Percentiles rank a stretch among this genome's conserved stretches.
Conservation (phyloP, 1,140 invertebrate genomes). For the Pogonognathellus flavescens region DNA sequence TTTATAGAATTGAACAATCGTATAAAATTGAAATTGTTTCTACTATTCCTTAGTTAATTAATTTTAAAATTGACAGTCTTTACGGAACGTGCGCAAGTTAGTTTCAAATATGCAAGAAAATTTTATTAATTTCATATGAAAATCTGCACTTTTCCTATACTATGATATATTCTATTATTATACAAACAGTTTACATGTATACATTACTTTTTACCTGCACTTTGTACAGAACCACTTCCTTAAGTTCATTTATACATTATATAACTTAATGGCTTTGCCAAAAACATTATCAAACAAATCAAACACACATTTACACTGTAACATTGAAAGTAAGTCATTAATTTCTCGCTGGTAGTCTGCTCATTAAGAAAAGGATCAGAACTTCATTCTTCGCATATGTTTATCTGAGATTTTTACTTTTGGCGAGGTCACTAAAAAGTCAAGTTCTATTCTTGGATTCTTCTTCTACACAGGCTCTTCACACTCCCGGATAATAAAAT, state of each 20-base stretch:
- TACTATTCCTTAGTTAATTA: no score
- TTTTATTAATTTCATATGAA: not conserved
- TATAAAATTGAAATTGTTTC: no score
- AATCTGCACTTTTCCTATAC: not conserved
- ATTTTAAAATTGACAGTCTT: no score
- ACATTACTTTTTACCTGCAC: not conserved
- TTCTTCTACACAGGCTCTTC: constrained; percentile 52
- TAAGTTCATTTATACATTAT: not conserved
- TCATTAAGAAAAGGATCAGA: not conserved
- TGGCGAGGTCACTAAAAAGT: not conserved
- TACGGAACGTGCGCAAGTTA: no score
- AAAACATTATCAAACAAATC: not conserved
- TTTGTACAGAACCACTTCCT: not conserved
- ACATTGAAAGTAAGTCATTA: not conserved
- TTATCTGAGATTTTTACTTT: not conserved
- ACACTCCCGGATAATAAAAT: constrained; percentile 64
- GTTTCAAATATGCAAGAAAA: not conserved
- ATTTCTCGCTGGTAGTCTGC: constrained; percentile 9
- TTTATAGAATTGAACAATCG: no score
- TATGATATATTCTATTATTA: no score
- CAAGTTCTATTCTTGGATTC: no score
- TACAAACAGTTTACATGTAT: no score
- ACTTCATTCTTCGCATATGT: not conserved
- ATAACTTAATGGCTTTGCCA: not conserved
- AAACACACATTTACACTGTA: not conserved